Conservation (phyloP, 2,113 vertebrate genomes). For the Herpailurus yagouaroundi region DNA sequence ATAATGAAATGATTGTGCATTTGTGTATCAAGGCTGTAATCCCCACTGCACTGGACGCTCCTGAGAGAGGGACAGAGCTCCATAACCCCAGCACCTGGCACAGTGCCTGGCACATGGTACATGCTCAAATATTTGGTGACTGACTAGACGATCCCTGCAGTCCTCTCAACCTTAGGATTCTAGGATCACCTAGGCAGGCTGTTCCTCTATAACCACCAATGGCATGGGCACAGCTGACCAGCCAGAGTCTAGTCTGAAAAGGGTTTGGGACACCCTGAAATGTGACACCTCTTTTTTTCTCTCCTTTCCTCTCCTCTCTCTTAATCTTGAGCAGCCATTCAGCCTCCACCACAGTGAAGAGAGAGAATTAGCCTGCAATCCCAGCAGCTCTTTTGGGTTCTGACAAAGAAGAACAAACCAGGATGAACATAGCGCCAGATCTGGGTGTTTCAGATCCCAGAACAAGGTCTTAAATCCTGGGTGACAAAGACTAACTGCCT, state of each 20-base stretch:
- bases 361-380: not conserved
- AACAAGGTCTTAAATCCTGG: not conserved
- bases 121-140: constrained; percentile 24
- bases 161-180: not conserved
- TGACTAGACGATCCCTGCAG: not conserved
- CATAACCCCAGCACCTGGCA: not conserved
- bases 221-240: not conserved
- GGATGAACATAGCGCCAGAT: not conserved
- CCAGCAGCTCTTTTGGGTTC: constrained; percentile 8
- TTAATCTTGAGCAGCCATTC: constrained; percentile 41
- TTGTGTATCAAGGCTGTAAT: not conserved
- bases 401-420: constrained; percentile 34
- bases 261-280: not conserved
- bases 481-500: not conserved
- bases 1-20: not conserved
- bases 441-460: constrained; percentile 10
- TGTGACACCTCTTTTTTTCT: not conserved
- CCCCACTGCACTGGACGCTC: not conserved
- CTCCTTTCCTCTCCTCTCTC: not conserved
- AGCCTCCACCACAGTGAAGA: not conserved
- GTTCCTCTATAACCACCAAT: not conserved
- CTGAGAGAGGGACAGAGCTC: not conserved
- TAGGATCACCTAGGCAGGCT: not conserved
- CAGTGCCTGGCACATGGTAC: not conserved
- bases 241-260: not conserved